Base-by-base conservation (phyloP, 1,140 invertebrate species). In the Grapholita molesta region DNA sequence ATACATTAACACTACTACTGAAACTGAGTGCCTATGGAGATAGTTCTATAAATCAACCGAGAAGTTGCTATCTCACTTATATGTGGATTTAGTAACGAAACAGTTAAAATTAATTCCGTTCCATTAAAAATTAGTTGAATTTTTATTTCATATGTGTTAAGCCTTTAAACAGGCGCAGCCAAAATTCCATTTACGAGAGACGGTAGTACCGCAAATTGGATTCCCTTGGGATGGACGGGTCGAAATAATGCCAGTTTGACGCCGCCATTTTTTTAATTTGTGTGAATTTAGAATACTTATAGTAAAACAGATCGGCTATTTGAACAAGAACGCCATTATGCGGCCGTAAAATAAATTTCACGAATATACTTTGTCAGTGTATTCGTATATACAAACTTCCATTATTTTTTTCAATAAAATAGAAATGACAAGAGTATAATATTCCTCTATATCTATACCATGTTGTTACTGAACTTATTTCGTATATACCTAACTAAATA, bases 121-220 rank as follows among this genome's bases (percentile, higher is more conserved):
- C 12, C 35, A 38, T 38, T 15, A 38, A 21, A 21, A 48, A 21
- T 48, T 21, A 0, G 18, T 18, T 48, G 0, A 48, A 21, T 48
- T 21, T 15, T 61, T 61, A 73, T 68, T 72, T 71, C 73, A 69
- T 70, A 73, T 67, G 78, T 77, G 77, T 82, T 61, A 30, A 80
- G 75, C 67, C 78, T 82, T 82, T 84, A 68, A 83, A 77, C 74
- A 68, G 73, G 70, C 67, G 73, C 72, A 73, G 32, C 68, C 69
- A 66, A 80, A 86, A 86, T 84, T 78, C 76, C 72, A 86, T 86
- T 84, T 83, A 61, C 64, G 28, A 69, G 76, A 77, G 77, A 83
- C 73, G 79, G 79, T 73, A 76, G 72, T 70, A 68, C 74, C 75
- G 73, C 74, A 85, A 80, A 81, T 82, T 82, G 81, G 81, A 82